Evolutionary conservation across 2,113 vertebrate genomes (phyloP).

Genomic region (Reinhardtius hippoglossoides): DNA sequence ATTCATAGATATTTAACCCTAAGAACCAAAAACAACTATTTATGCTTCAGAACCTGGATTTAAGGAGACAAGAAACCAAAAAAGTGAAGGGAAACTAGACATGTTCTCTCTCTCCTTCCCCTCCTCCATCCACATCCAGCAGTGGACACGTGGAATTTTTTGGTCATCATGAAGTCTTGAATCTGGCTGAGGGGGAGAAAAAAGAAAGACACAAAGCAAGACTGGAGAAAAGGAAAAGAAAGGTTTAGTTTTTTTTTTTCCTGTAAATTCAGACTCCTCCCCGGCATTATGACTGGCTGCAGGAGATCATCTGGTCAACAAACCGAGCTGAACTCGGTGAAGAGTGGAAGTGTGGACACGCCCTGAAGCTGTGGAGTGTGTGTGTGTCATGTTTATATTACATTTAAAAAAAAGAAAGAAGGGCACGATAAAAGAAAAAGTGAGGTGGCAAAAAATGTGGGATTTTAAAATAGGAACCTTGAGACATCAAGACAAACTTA

Average conservation of each 20-base stretch:
- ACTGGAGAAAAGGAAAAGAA: conserved; percentile 51
- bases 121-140: conserved; percentile 60
- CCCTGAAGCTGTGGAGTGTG: conserved; percentile 58
- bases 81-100: conserved; percentile 13
- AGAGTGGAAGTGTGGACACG: conserved; percentile 43
- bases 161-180: conserved; percentile 64
- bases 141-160: conserved; percentile 79
- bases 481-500: background rate
- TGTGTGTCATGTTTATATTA: conserved; percentile 43
- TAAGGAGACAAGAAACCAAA: background rate
- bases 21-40: background rate
- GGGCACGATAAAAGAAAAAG: background rate
- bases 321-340: conserved; percentile 40
- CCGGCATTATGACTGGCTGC: conserved; percentile 66
- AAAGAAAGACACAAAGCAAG: conserved; percentile 27
- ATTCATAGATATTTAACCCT: background rate
- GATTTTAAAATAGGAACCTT: background rate
- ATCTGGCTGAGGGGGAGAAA: conserved; percentile 36
- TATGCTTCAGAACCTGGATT: conserved; percentile 12
- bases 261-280: conserved; percentile 61
- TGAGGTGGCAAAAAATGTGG: background rate
- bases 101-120: conserved; percentile 43
- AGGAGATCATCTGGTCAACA: conserved; percentile 62
- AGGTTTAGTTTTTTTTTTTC: conserved; percentile 36
- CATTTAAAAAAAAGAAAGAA: background rate